Conservation (phyloP, 1,140 invertebrate species). For the Drosophila azteca region DNA sequence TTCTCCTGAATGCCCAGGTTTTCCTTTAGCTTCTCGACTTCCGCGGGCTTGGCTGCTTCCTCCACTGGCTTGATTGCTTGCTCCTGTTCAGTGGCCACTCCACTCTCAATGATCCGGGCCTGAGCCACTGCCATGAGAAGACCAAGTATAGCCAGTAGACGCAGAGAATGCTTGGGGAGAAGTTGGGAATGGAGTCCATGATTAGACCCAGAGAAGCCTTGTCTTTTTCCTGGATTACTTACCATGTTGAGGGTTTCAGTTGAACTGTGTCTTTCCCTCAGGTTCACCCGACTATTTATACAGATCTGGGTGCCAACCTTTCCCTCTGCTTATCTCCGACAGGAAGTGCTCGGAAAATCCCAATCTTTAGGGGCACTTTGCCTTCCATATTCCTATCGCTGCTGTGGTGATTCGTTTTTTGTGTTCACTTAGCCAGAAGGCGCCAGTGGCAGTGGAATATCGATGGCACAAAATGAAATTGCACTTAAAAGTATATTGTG, state of each 20-base stretch:
- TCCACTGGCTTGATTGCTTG: neutral
- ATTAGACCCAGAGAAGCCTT: conserved; percentile 12
- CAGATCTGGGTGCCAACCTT: conserved; percentile 14
- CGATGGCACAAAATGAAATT: conserved; percentile 63
- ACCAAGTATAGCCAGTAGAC: conserved; percentile 45
- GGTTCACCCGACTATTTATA: conserved; percentile 49
- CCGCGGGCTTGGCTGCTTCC: neutral
- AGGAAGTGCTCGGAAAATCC: conserved; percentile 25
- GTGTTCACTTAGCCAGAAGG: conserved; percentile 55
- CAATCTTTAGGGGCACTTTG: conserved; percentile 21
- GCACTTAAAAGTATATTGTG: conserved; percentile 72
- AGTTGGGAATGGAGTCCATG: neutral
- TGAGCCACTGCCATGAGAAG: conserved; percentile 27
- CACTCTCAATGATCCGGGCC: conserved; percentile 23
- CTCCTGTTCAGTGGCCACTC: neutral
- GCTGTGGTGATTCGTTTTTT: conserved; percentile 28
- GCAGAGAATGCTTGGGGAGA: conserved; percentile 31
- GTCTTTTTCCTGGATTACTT: conserved; percentile 30
- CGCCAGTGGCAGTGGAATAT: conserved; percentile 69
- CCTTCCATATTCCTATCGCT: conserved; percentile 11
- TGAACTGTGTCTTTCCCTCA: conserved; percentile 49
- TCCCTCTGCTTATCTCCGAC: conserved; percentile 8
- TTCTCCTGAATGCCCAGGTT: neutral
- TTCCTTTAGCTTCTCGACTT: neutral
- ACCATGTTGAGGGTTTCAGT: conserved; percentile 67